phyloP scores from a whole-genome alignment of 2,888 invertebrate species.

The Strigamia transsilvanica region DNA sequence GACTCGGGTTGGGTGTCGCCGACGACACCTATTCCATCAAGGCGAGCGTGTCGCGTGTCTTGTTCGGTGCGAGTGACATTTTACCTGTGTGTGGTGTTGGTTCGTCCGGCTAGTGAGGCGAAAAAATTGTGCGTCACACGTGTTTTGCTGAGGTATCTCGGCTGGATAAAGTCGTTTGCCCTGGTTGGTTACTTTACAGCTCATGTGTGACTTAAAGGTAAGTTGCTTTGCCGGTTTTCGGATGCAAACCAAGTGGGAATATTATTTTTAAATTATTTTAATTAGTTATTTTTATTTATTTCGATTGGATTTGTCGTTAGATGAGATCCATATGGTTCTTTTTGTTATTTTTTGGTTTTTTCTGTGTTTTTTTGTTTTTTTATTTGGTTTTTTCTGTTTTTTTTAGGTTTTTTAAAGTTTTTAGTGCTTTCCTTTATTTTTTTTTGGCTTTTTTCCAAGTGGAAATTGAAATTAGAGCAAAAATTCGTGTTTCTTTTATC shows the following conservation, averaged over 20 bases:
- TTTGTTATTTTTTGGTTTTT: too few relatives aligned
- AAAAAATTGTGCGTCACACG: conserved; percentile 26
- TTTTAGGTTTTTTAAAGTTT: too few relatives aligned
- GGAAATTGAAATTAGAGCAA: neutral
- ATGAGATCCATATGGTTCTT: neutral
- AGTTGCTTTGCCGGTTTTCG: neutral
- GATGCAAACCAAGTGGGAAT: neutral
- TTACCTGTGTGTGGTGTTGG: neutral
- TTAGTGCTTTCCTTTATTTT: neutral
- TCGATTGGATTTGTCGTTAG: neutral
- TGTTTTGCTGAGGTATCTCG: conserved; percentile 10
- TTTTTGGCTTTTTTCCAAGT: conserved; percentile 24
- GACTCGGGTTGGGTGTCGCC: neutral
- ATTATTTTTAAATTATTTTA: neutral
- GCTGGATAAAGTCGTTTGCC: conserved; percentile 36
- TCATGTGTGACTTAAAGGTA: conserved; percentile 2
- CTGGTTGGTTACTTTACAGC: conserved; percentile 25
- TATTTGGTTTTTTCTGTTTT: too few relatives aligned
- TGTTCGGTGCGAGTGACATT: neutral
- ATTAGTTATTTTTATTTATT: neutral
- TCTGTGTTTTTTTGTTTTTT: too few relatives aligned
- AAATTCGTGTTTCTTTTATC: neutral
- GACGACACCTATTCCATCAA: neutral
- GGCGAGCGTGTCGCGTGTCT: neutral
- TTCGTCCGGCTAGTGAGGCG: neutral